Evolutionary conservation across 2,888 invertebrate species (phyloP).

Genomic region (Eurois occulta): DNA sequence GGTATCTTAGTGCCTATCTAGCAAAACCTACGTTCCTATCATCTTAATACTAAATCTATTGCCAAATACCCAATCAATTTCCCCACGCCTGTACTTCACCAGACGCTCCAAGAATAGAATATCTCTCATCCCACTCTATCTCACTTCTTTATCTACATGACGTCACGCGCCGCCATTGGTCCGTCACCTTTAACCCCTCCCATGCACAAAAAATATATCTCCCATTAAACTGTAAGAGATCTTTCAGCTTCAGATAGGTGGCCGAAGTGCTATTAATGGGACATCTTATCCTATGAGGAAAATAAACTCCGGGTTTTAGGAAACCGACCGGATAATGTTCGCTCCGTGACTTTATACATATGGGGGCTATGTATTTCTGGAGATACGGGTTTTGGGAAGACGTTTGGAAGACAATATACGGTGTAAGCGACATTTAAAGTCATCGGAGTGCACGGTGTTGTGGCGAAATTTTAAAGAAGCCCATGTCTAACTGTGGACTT

Average conservation of each 20-base stretch:
- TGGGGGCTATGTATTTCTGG: conserved; percentile 47
- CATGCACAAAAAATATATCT: conserved; percentile 87
- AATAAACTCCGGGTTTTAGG: conserved; percentile 60
- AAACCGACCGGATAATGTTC: conserved; percentile 52
- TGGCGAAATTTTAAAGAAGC: neutral
- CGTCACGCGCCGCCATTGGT: conserved; percentile 82
- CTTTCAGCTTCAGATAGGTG: conserved; percentile 83
- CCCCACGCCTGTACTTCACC: conserved; percentile 70
- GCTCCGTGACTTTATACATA: conserved; percentile 59
- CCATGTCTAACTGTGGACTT: neutral
- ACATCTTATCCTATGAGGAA: conserved; percentile 77
- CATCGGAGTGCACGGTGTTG: neutral
- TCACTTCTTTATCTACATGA: conserved; percentile 73
- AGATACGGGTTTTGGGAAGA: conserved; percentile 22
- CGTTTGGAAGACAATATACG: conserved; percentile 5
- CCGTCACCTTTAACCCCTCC: conserved; percentile 88
- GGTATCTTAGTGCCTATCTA: neutral
- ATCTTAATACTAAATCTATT: neutral
- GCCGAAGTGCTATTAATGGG: conserved; percentile 75
- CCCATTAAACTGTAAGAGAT: conserved; percentile 88
- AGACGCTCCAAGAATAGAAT: conserved; percentile 84
- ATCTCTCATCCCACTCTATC: conserved; percentile 80
- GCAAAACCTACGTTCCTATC: neutral
- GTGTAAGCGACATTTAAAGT: neutral
- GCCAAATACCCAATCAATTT: conserved; percentile 56